These are phyloP conservation scores for Stegophylla sp. DNA, from an alignment of 2,888 invertebrate genomes.

Conservation along the genomic window DNA sequence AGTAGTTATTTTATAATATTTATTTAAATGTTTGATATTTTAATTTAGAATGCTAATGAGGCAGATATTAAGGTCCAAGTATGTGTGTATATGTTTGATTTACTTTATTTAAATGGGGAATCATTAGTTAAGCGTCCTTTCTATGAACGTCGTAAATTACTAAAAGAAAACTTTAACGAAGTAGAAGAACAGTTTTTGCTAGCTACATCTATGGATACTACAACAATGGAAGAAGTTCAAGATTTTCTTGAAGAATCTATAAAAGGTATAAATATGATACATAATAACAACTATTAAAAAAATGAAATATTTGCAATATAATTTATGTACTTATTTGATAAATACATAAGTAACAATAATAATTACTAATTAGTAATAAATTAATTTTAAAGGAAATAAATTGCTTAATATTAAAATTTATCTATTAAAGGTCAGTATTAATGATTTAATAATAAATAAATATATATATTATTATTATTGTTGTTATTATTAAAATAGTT, in stretches of 20 bases:
- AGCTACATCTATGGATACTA: slow-evolving; percentile 83
- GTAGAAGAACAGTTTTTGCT: slow-evolving; percentile 85
- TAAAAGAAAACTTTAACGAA: slow-evolving; percentile 76
- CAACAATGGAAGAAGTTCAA: slow-evolving; percentile 88
- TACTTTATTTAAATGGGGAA: slow-evolving; percentile 88
- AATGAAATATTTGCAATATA: no score
- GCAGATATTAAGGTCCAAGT: slow-evolving; percentile 85
- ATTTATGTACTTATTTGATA: no score
- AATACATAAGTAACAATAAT: no score
- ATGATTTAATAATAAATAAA: no score
- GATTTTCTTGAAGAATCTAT: slow-evolving; percentile 93
- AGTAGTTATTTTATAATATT: neutral
- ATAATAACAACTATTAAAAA: no score
- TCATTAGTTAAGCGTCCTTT: slow-evolving; percentile 83
- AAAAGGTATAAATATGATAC: slow-evolving; percentile 78
- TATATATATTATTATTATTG: no score
- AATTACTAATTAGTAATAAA: no score
- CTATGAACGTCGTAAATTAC: slow-evolving; percentile 74
- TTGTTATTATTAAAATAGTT: no score
- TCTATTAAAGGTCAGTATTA: no score
- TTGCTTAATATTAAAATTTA: no score
- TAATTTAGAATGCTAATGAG: slow-evolving; percentile 74
- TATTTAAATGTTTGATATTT: slow-evolving; percentile 15
- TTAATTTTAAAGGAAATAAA: no score
- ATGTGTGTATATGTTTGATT: slow-evolving; percentile 95